Evolutionary conservation across 2,113 vertebrate genomes (phyloP).

Genomic region (Enhydra lutris): DNA sequence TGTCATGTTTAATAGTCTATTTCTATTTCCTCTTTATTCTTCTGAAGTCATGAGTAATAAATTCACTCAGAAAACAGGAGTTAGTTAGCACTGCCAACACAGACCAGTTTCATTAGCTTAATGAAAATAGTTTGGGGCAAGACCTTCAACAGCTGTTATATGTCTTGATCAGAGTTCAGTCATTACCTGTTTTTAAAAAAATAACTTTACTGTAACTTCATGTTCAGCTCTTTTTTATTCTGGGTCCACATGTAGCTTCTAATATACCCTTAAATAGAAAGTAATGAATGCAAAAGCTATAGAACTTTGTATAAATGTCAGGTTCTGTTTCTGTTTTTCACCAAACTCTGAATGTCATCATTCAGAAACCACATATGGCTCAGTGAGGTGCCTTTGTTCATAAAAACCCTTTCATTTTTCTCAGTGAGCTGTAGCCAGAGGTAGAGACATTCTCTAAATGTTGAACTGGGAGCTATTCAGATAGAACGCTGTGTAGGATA

Average conservation of each 20-base stretch:
- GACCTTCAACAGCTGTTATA: background rate
- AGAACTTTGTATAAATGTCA: conserved; percentile 15
- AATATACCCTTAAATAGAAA: conserved; percentile 2
- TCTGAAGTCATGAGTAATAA: conserved; percentile 9
- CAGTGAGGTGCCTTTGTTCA: background rate
- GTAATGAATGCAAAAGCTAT: background rate
- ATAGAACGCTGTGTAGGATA: background rate
- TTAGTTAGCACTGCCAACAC: background rate
- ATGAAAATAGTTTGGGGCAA: background rate
- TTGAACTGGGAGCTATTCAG: background rate
- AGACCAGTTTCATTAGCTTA: background rate
- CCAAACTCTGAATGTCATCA: conserved; percentile 7
- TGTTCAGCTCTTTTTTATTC: background rate
- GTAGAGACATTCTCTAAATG: background rate
- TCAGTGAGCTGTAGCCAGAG: background rate
- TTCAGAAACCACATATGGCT: conserved; percentile 30
- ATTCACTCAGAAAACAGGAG: background rate
- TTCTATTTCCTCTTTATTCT: conserved; percentile 17
- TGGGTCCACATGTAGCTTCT: background rate
- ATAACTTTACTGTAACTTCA: background rate
- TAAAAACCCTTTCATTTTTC: conserved; percentile 3
- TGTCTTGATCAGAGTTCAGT: background rate
- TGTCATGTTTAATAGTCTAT: background rate
- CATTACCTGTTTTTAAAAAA: background rate
- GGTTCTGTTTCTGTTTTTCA: background rate